A percentile compares a stretch with the other conserved stretches of the same genome.
Conservation (phyloP, 2,113 vertebrate species). For the Speoplatyrhinus poulsoni region DNA sequence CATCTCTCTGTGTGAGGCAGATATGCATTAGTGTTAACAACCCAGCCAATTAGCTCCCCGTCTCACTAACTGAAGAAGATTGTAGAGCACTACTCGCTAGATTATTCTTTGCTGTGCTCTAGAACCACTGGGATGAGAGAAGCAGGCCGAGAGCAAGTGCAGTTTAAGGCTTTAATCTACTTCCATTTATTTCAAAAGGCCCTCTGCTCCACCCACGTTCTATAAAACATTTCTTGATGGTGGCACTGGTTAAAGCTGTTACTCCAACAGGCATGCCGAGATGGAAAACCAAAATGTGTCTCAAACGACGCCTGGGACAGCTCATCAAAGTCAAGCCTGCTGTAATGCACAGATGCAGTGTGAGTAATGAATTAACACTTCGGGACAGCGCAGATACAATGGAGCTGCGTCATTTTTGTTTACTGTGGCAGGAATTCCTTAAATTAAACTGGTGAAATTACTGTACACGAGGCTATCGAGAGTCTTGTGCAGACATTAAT, state of each 20-base stretch:
- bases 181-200: neutral
- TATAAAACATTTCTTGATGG: no score
- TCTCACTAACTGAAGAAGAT: constrained; percentile 10
- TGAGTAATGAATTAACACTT: constrained; percentile 8
- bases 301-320: neutral
- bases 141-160: neutral
- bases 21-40: constrained; percentile 27
- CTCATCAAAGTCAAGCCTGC: constrained; percentile 32
- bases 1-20: constrained; percentile 9
- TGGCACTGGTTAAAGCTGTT: no score
- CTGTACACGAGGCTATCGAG: constrained; percentile 38
- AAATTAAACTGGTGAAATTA: constrained; percentile 45
- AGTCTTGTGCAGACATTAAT: constrained; percentile 46
- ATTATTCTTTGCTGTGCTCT: neutral
- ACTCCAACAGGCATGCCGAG: constrained; percentile 11
- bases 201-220: no score
- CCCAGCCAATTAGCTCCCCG: constrained; percentile 10
- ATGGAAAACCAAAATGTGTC: neutral
- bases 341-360: constrained; percentile 15
- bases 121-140: neutral
- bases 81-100: neutral
- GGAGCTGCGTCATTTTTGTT: constrained; percentile 38
- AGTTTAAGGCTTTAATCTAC: neutral
- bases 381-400: constrained; percentile 5
- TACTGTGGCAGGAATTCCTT: constrained; percentile 17